Conservation (phyloP, 2,888 invertebrate species). For the Eulithis prunata region DNA sequence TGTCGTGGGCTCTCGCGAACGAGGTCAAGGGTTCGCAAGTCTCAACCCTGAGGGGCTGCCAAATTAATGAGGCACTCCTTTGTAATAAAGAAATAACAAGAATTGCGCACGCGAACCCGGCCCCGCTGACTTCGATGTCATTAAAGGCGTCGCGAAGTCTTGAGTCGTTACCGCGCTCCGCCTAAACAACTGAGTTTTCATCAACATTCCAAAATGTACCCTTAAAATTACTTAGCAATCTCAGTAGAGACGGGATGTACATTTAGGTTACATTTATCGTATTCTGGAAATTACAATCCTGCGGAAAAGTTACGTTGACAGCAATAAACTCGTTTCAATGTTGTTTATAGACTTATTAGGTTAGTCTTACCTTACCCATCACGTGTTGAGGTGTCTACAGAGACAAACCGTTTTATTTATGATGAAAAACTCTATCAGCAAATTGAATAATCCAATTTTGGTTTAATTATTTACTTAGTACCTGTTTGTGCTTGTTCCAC, state of each 20-base stretch:
- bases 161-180: conserved; percentile 77
- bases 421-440: too few relatives aligned
- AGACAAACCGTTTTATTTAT: too few relatives aligned
- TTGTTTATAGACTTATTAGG: not conserved
- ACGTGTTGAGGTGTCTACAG: not conserved
- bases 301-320: conserved; percentile 27
- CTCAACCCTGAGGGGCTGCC: conserved; percentile 82
- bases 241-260: conserved; percentile 42
- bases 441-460: too few relatives aligned
- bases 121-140: conserved; percentile 76
- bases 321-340: conserved; percentile 6
- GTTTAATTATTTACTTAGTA: too few relatives aligned
- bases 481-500: too few relatives aligned
- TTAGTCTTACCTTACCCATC: not conserved
- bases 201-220: conserved; percentile 65
- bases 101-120: conserved; percentile 82
- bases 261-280: conserved; percentile 45
- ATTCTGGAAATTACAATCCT: conserved; percentile 32
- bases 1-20: conserved; percentile 75
- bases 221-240: conserved; percentile 56
- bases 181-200: conserved; percentile 75
- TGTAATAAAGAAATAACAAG: conserved; percentile 86
- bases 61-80: conserved; percentile 85
- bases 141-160: conserved; percentile 79
- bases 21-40: conserved; percentile 83